Conservation (phyloP, 2,888 invertebrate genomes). For the Kuschelorhynchus macadamiae region DNA sequence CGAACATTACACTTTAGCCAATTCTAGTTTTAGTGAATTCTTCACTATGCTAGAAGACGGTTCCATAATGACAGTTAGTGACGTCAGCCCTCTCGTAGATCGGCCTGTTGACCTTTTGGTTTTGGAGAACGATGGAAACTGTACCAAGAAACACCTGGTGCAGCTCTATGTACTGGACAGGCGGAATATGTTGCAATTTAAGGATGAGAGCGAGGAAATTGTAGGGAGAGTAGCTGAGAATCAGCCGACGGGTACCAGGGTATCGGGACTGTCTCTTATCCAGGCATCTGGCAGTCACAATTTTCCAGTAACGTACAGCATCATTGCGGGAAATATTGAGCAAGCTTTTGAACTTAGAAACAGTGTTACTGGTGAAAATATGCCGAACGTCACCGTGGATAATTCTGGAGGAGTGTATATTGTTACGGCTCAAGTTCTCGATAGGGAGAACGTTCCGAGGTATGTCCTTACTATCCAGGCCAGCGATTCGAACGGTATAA, state of each 20-base stretch:
- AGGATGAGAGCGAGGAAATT: slow-evolving; percentile 73
- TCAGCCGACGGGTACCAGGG: slow-evolving; percentile 78
- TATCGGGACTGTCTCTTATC: slow-evolving; percentile 80
- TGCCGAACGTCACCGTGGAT: slow-evolving; percentile 70
- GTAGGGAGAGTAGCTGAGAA: slow-evolving; percentile 86
- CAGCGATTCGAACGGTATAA: slow-evolving; percentile 83
- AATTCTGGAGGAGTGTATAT: slow-evolving; percentile 78
- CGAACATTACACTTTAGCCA: slow-evolving; percentile 75
- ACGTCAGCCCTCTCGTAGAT: slow-evolving; percentile 85
- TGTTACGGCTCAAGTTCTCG: slow-evolving; percentile 82
- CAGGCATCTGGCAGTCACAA: slow-evolving; percentile 79
- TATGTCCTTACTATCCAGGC: slow-evolving; percentile 87
- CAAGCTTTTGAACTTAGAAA: slow-evolving; percentile 82
- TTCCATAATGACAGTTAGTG: slow-evolving; percentile 91
- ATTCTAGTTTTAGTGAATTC: slow-evolving; percentile 86
- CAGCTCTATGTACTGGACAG: slow-evolving; percentile 88
- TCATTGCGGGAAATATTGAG: slow-evolving; percentile 83
- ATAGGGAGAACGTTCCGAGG: slow-evolving; percentile 80
- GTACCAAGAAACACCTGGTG: slow-evolving; percentile 84
- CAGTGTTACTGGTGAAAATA: slow-evolving; percentile 69
- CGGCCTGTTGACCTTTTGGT: slow-evolving; percentile 86
- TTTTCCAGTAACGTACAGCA: slow-evolving; percentile 83
- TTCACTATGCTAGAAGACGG: slow-evolving; percentile 91
- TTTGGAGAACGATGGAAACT: slow-evolving; percentile 85
- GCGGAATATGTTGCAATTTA: slow-evolving; percentile 85